Percentiles rank a stretch among this genome's conserved stretches.
These are phyloP conservation scores for Sebastes reedi DNA, from an alignment of 2,797 vertebrate species.

Conservation along the genomic window DNA sequence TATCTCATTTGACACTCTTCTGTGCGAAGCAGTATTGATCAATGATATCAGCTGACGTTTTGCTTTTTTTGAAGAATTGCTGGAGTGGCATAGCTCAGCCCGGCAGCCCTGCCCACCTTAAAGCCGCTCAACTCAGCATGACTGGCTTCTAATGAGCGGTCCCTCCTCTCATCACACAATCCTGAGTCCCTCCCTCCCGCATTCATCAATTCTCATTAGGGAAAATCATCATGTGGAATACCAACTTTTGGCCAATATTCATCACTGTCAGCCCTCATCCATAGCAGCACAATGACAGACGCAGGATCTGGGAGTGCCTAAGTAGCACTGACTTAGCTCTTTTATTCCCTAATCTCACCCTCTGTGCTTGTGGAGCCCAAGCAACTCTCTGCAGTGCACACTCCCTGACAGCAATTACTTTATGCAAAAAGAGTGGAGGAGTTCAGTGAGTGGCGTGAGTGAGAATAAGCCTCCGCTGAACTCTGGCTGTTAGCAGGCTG, in stretches of 20 bases:
- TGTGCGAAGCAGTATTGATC: constrained; percentile 57
- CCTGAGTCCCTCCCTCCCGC: constrained; percentile 66
- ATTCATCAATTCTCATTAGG: constrained; percentile 87
- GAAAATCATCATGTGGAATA: constrained; percentile 85
- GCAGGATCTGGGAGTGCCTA: constrained; percentile 68
- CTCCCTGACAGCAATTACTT: constrained; percentile 79
- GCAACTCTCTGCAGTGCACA: constrained; percentile 71
- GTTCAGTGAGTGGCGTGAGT: constrained; percentile 74
- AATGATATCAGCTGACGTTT: constrained; percentile 63
- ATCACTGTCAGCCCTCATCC: constrained; percentile 84
- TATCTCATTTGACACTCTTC: constrained; percentile 52
- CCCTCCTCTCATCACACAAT: constrained; percentile 76
- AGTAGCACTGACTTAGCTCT: constrained; percentile 77
- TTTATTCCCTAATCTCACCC: constrained; percentile 80
- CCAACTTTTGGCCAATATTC: constrained; percentile 86
- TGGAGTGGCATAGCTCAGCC: constrained; percentile 61
- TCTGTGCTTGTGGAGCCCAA: constrained; percentile 60
- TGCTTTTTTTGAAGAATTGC: constrained; percentile 58
- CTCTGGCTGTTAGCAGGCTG: constrained; percentile 50
- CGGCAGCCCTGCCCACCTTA: constrained; percentile 66
- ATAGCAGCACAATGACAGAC: constrained; percentile 67
- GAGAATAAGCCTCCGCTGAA: constrained; percentile 70
- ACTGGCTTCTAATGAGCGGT: constrained; percentile 78
- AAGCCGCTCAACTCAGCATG: constrained; percentile 75
- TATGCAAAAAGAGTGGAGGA: constrained; percentile 79